Base-by-base conservation (phyloP, 2,113 vertebrate genomes). In the Leucosticte australis region DNA sequence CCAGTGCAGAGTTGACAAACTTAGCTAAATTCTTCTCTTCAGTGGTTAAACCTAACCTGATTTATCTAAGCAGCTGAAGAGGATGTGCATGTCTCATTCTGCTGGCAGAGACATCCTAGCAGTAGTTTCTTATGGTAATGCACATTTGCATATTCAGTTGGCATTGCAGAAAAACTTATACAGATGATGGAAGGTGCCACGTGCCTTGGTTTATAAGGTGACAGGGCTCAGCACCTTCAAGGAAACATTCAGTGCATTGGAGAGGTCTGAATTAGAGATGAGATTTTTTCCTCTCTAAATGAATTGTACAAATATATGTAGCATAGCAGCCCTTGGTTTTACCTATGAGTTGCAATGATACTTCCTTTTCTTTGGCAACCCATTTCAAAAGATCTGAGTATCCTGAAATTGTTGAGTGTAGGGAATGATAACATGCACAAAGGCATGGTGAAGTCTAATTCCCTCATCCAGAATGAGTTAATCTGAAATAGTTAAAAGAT, bases 361-460 rank as follows among this genome's bases (percentile, higher is more conserved):
- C 4, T 59, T 81, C 22, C 11, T 65, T 71, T 67, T 42, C 35
- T 42, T 93, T 47, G 57, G 46, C n/a, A 82, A 26, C 23, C 13
- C 15, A 1, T 74, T 10, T 52, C 0, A 0, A n/a, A 39, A 59
- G 52, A 41, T 56, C 63, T 9, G 4, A 28, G 1, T 53, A 24
- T 76, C n/a, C 44, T 49, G 50, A 73, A 56, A 47, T 10, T 2
- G 1, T 23, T 74, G 28, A 84, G 35, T 26, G 18, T 0, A 31
- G n/a, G 55, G 75, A 64, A 59, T 42, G 35, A 73, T 67, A 60
- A 28, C 13, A 13, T 1, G 2, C 47, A 59, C 27, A 55, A 62
- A 78, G 21, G 15, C 23, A 30, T 19, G 15, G 18, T 52, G 21
- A 60, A 64, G n/a, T 65, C 59, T 35, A n/a, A 75, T 71, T 87